Evolutionary conservation across 2,797 vertebrate genomes (phyloP).

Genomic region (Spinibarbus caldwelli): DNA sequence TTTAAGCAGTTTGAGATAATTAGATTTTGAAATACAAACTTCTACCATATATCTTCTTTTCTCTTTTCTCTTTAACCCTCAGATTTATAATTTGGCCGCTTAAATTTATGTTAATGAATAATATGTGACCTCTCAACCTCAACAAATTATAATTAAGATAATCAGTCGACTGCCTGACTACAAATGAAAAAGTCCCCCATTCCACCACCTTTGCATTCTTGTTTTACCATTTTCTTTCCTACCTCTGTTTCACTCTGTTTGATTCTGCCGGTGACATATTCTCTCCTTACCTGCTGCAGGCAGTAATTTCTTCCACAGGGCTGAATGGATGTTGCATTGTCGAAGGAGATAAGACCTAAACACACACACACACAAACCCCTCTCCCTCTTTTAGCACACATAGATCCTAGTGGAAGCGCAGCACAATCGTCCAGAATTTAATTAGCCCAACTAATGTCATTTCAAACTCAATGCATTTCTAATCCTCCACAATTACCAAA

Average conservation of each 20-base stretch:
- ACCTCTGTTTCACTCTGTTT: constrained; percentile 31
- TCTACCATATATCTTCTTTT: background rate
- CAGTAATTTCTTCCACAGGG: constrained; percentile 49
- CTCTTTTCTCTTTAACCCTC: background rate
- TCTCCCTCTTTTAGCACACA: constrained; percentile 34
- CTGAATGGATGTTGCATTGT: constrained; percentile 56
- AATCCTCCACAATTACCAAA: constrained; percentile 58
- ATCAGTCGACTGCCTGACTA: constrained; percentile 36
- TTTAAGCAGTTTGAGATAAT: constrained; percentile 4
- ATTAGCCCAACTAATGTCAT: constrained; percentile 60
- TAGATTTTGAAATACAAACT: constrained; percentile 25
- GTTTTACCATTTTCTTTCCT: constrained; percentile 19
- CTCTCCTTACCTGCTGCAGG: constrained; percentile 48
- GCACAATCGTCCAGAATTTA: constrained; percentile 58
- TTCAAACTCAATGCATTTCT: constrained; percentile 63
- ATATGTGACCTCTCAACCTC: constrained; percentile 38
- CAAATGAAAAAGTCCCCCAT: constrained; percentile 32
- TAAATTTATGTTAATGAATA: constrained; percentile 33
- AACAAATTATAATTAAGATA: constrained; percentile 45
- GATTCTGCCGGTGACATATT: constrained; percentile 50
- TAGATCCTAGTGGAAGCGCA: constrained; percentile 50
- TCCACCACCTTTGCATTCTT: background rate
- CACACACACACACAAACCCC: constrained; percentile 8
- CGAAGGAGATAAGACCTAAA: constrained; percentile 50
- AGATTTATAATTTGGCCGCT: background rate